Percentiles rank a stretch among this genome's conserved stretches.
Evolutionary conservation across 2,797 vertebrate species (phyloP).

Genomic region (Gila robusta): DNA sequence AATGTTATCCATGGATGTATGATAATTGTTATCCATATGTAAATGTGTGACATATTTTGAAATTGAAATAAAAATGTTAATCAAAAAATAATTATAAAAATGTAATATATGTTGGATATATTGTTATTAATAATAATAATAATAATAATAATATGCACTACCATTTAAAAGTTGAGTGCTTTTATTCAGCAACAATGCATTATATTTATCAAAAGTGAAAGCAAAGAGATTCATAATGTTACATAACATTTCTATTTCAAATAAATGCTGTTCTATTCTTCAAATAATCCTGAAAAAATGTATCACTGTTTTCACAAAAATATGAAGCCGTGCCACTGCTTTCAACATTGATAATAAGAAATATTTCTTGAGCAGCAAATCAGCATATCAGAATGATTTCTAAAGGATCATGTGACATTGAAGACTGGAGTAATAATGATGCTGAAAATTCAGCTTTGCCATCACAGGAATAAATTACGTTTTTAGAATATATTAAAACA

Average conservation of each 20-base stretch:
- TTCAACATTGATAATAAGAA: neutral
- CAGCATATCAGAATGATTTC: neutral
- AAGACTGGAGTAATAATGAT: neutral
- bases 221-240: neutral
- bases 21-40: neutral
- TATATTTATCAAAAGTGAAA: neutral
- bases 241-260: neutral
- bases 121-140: neutral
- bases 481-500: neutral
- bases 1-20: neutral
- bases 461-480: neutral
- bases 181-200: neutral
- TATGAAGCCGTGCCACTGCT: neutral
- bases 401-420: neutral
- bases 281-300: neutral
- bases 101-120: neutral
- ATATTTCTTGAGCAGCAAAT: neutral
- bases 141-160: neutral
- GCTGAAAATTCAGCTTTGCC: neutral
- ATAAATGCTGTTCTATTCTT: neutral
- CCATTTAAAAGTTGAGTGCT: neutral
- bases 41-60: neutral
- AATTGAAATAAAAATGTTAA: neutral
- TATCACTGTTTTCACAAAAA: neutral
- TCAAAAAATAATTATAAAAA: neutral